phyloP scores from a whole-genome alignment of 30 jellyfish, hydroid and myxozoan genomes.

The Aurelia sp. region DNA sequence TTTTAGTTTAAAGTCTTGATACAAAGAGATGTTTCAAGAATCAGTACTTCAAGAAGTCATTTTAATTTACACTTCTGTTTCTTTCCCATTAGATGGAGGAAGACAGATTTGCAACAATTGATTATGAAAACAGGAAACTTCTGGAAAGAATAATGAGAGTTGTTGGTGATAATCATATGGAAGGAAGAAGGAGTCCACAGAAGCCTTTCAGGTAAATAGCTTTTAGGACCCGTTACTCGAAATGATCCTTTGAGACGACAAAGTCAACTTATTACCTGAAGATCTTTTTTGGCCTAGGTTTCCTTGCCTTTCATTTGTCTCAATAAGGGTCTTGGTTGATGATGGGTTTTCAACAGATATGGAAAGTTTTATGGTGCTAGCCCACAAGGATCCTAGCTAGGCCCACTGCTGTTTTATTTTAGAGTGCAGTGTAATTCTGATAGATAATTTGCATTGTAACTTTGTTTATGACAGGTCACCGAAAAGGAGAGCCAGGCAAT shows the following conservation, averaged over 20 bases:
- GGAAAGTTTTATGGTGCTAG: too few relatives aligned
- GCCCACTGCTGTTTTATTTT: too few relatives aligned
- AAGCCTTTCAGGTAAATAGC: background rate
- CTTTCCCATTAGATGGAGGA: conserved; percentile 62
- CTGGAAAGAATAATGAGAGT: conserved; percentile 60
- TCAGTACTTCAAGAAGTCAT: background rate
- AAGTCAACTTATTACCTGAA: too few relatives aligned
- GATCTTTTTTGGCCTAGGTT: too few relatives aligned
- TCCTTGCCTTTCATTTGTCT: too few relatives aligned
- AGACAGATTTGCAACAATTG: conserved; percentile 66
- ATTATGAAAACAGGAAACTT: conserved; percentile 55
- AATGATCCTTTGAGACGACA: too few relatives aligned
- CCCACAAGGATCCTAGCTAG: too few relatives aligned
- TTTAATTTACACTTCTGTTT: background rate
- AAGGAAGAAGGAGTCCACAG: conserved; percentile 1
- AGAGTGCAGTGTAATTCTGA: too few relatives aligned
- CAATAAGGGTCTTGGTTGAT: too few relatives aligned
- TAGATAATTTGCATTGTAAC: background rate
- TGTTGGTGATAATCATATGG: conserved; percentile 34
- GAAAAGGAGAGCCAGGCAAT: background rate
- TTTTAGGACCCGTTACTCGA: too few relatives aligned
- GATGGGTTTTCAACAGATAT: too few relatives aligned
- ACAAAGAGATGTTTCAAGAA: background rate
- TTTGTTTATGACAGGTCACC: background rate
- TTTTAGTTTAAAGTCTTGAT: too few relatives aligned